A percentile compares a stretch with the other conserved stretches of the same genome.
Conservation (phyloP, 2,113 vertebrate species). For the Pipa parva region DNA sequence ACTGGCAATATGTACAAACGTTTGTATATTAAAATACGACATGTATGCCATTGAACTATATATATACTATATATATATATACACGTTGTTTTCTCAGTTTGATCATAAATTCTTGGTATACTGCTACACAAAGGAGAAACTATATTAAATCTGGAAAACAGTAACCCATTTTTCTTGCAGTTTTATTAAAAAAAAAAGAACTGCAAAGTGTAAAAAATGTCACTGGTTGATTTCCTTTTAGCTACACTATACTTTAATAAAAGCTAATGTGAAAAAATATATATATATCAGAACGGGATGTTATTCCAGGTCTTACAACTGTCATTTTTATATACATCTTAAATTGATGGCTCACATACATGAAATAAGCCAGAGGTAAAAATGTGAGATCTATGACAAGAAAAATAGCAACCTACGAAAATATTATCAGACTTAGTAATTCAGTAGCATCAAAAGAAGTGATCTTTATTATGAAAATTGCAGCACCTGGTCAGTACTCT, state of each 20-base stretch:
- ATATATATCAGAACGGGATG: neutral
- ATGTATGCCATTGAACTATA: too few species aligned
- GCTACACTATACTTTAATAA: neutral
- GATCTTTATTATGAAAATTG: slow-evolving; percentile 22
- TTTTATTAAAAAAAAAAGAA: too few species aligned
- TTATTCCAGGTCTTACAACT: neutral
- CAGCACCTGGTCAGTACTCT: slow-evolving; percentile 17
- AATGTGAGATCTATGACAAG: slow-evolving; percentile 11
- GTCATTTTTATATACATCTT: neutral
- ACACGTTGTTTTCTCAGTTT: too few species aligned
- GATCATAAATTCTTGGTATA: too few species aligned
- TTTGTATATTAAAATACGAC: too few species aligned
- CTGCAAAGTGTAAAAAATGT: too few species aligned
- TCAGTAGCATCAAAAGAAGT: slow-evolving; percentile 14
- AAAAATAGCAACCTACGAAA: slow-evolving; percentile 11
- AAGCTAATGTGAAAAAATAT: neutral
- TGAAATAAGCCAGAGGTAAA: slow-evolving; percentile 12
- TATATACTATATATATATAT: too few species aligned
- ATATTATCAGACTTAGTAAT: slow-evolving; percentile 23
- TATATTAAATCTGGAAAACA: too few species aligned
- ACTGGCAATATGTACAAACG: too few species aligned
- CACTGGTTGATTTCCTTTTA: too few species aligned
- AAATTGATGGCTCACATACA: slow-evolving; percentile 20
- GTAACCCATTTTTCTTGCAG: too few species aligned
- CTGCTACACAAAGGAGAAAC: too few species aligned